phyloP scores from a whole-genome alignment of 2,797 vertebrate genomes.

The Arctocebus calabarensis region DNA sequence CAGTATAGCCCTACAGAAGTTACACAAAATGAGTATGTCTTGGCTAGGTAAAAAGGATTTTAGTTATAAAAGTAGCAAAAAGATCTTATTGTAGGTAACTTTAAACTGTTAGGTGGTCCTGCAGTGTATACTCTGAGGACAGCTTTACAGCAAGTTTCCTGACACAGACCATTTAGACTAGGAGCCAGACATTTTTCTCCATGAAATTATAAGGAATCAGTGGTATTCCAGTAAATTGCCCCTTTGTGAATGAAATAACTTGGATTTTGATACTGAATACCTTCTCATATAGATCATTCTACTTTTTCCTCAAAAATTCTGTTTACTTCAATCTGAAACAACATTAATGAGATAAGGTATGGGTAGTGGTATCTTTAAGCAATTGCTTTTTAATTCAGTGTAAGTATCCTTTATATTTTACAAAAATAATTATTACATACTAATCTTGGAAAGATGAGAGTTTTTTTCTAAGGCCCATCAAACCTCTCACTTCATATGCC shows the following conservation, averaged over 20 bases:
- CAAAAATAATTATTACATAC: slow-evolving; percentile 14
- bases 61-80: slow-evolving; percentile 62
- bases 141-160: slow-evolving; percentile 46
- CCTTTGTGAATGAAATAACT: slow-evolving; percentile 67
- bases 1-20: slow-evolving; percentile 28
- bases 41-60: slow-evolving; percentile 58
- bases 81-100: slow-evolving; percentile 35
- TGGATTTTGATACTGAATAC: slow-evolving; percentile 44
- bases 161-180: slow-evolving; percentile 69
- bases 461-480: not conserved
- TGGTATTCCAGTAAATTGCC: slow-evolving; percentile 57
- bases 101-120: slow-evolving; percentile 62
- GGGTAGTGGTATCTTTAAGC: not conserved
- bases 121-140: slow-evolving; percentile 44
- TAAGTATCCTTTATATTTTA: not conserved
- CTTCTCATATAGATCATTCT: slow-evolving; percentile 53
- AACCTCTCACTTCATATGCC: not conserved
- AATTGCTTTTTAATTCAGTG: not conserved
- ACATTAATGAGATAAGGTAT: not conserved
- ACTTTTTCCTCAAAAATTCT: slow-evolving; percentile 59
- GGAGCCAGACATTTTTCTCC: slow-evolving; percentile 65
- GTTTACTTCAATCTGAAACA: slow-evolving; percentile 55
- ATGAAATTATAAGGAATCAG: slow-evolving; percentile 43
- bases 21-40: slow-evolving; percentile 33
- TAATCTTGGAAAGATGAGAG: not conserved